Base-by-base conservation (phyloP, 2,113 vertebrate species). In the Pseudorhombus dupliciocellatus region DNA sequence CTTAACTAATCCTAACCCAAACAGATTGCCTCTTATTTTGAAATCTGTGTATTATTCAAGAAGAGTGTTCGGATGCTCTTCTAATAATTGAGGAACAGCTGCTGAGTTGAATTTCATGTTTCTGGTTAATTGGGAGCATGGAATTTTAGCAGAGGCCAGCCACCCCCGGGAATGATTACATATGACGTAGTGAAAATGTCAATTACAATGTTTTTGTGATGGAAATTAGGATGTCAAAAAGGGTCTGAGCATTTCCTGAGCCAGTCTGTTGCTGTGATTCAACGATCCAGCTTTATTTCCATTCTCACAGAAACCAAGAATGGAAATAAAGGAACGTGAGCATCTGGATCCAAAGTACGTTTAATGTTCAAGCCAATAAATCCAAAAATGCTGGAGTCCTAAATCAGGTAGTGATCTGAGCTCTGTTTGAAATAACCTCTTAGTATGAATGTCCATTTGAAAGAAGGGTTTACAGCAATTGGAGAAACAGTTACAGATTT, bases 271-370 rank as follows among this genome's bases (percentile, higher is more conserved):
- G 75, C 70, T 81, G 59, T 42, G 75, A 67, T 81, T 79, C 58
- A 62, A 44, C 18, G 24, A 81, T 59, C 15, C 37, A 34, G 42
- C 42, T 20, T 48, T 48, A 2, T 48, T 18, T 7, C 5, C 9
- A 10, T 18, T 72, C 34, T 25, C 7, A 22, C 21, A 28, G 2
- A 64, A 80, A 68, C 84, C n/a, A n/a, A n/a, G n/a, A n/a, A n/a
- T n/a, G n/a, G n/a, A n/a, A n/a, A n/a, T n/a, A n/a, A n/a, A n/a
- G n/a, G n/a, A n/a, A 20, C 28, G 18, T 40, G 14, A 78, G 81
- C 87, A 87, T 90, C 86, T 88, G 77, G 85, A 83, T 65, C 30
- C 42, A 20, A 74, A 84, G 78, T 52, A 10, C 20, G 70, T 76
- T 79, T 81, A 53, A 81, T 60, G 66, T 56, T 66, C 56, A n/a